phyloP scores from a whole-genome alignment of 2,797 vertebrate species.

The Sebastes goodei region DNA sequence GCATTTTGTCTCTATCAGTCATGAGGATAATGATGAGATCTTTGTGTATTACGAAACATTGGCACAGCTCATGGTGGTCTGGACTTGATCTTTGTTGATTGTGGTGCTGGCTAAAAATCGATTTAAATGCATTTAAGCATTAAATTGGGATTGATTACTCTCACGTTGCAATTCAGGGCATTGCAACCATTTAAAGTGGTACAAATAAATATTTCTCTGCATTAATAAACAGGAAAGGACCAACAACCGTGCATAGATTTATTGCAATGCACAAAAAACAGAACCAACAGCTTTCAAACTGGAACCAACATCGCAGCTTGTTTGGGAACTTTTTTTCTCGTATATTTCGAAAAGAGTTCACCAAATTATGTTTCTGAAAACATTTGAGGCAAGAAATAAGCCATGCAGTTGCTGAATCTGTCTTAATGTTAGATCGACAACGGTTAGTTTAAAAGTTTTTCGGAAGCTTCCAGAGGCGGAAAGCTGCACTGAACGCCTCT shows the following conservation, averaged over 20 bases:
- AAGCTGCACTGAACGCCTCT: no score
- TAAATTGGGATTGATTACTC: constrained; percentile 42
- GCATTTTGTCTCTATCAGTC: constrained; percentile 29
- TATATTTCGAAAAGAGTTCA: no score
- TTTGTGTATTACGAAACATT: constrained; percentile 10
- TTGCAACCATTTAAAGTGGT: constrained; percentile 23
- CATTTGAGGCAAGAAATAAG: no score
- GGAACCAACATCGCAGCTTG: no score
- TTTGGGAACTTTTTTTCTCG: no score
- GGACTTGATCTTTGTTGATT: constrained; percentile 29
- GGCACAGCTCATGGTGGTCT: constrained; percentile 8
- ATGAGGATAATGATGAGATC: constrained; percentile 15
- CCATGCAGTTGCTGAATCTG: no score
- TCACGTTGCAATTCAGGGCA: constrained; percentile 21
- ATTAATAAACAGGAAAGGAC: constrained; percentile 13
- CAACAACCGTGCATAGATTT: not conserved
- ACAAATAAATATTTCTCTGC: constrained; percentile 25
- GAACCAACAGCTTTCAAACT: not conserved
- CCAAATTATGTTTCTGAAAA: no score
- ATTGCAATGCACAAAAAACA: not conserved
- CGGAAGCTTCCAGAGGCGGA: no score
- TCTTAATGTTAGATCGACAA: no score
- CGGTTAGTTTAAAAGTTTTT: no score
- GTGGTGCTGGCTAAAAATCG: constrained; percentile 26
- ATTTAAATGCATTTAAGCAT: constrained; percentile 52